phyloP scores from a whole-genome alignment of 2,113 vertebrate genomes.

The Melanostigma gelatinosum region DNA sequence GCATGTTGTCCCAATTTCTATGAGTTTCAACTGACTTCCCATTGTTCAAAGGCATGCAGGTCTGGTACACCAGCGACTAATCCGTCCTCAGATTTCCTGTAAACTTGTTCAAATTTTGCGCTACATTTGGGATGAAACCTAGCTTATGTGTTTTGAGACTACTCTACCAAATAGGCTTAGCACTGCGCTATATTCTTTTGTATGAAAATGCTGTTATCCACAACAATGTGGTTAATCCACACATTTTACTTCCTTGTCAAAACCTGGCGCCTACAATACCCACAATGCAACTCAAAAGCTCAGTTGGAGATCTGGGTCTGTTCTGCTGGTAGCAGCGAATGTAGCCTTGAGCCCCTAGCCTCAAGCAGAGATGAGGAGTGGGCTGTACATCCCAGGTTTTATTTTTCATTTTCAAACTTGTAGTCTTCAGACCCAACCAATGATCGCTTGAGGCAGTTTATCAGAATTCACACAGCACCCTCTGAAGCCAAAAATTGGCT shows the following conservation, averaged over 20 bases:
- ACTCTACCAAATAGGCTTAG: neutral
- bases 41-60: neutral
- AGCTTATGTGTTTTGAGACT: neutral
- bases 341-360: neutral
- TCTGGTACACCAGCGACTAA: neutral
- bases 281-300: neutral
- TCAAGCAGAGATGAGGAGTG: neutral
- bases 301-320: neutral
- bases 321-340: neutral
- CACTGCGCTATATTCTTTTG: neutral
- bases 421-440: neutral
- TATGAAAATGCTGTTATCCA: too few relatives aligned
- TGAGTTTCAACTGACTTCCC: neutral
- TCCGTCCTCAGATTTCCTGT: too few relatives aligned
- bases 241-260: too few relatives aligned
- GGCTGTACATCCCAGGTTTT: neutral
- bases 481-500: neutral
- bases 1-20: neutral
- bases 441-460: neutral
- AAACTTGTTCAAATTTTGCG: neutral
- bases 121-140: neutral
- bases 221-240: too few relatives aligned
- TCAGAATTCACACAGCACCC: neutral
- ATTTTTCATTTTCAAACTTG: neutral
- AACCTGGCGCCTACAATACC: neutral